A percentile compares a stretch with the other conserved stretches of the same genome.
Evolutionary conservation across 2,797 vertebrate species (phyloP).

Genomic region (Rhinatrema bivittatum): DNA sequence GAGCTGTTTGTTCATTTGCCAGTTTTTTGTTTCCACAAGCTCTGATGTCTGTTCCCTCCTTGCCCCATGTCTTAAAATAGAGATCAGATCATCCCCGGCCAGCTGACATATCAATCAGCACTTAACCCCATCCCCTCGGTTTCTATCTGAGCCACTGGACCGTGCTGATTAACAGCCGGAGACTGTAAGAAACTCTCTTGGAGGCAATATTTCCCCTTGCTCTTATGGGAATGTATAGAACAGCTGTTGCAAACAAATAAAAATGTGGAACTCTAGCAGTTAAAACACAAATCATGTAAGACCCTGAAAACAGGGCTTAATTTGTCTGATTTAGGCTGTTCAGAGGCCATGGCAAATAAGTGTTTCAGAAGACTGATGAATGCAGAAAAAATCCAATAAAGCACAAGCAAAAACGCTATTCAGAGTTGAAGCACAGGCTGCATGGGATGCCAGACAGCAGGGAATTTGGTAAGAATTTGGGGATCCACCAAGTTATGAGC

Average conservation of each 20-base stretch:
- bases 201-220: constrained; percentile 5
- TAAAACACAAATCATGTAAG: too few species aligned
- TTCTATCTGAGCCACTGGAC: constrained; percentile 23
- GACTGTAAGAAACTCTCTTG: constrained; percentile 4
- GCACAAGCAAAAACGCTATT: too few species aligned
- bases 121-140: constrained; percentile 7
- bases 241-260: constrained; percentile 1
- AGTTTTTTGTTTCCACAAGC: constrained; percentile 9
- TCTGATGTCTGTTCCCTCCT: constrained; percentile 24
- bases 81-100: constrained; percentile 24
- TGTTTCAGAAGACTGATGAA: too few species aligned
- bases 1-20: constrained; percentile 14
- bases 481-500: too few species aligned
- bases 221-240: neutral
- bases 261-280: neutral
- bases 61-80: constrained; percentile 38
- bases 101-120: constrained; percentile 38
- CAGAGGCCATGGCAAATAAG: too few species aligned
- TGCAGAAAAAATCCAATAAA: too few species aligned
- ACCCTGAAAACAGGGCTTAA: too few species aligned
- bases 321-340: too few species aligned
- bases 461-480: too few species aligned
- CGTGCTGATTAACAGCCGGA: constrained; percentile 21
- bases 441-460: too few species aligned
- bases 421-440: too few species aligned